Evolutionary conservation across 2,797 vertebrate species (phyloP).

Genomic region (Manis javanica): DNA sequence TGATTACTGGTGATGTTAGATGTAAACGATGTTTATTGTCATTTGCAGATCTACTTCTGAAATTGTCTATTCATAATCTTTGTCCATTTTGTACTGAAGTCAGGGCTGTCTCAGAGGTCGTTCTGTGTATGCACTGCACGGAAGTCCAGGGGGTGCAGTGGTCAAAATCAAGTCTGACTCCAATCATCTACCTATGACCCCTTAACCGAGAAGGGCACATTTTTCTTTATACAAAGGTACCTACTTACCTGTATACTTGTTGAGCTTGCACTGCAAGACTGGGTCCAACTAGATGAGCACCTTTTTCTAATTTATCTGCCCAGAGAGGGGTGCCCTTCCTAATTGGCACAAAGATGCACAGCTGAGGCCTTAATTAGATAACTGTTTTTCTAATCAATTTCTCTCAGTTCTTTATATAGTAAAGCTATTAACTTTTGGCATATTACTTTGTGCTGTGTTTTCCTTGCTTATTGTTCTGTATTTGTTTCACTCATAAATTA

Average conservation of each 20-base stretch:
- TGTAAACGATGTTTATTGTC: background rate
- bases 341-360: background rate
- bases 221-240: background rate
- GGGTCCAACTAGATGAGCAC: background rate
- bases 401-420: background rate
- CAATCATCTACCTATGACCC: background rate
- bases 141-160: background rate
- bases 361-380: background rate
- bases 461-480: background rate
- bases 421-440: constrained; percentile 14
- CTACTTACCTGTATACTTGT: background rate
- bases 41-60: background rate
- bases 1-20: background rate
- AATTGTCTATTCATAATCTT: background rate
- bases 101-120: background rate
- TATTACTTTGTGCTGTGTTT: background rate
- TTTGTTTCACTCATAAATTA: constrained; percentile 15
- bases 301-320: constrained; percentile 13
- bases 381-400: constrained; percentile 26
- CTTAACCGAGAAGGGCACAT: background rate
- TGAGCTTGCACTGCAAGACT: background rate
- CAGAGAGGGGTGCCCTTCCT: background rate
- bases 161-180: background rate
- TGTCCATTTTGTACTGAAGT: background rate
- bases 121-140: background rate